phyloP scores from a whole-genome alignment of 2,888 invertebrate genomes.

The Gymnoscelis rufifasciata region DNA sequence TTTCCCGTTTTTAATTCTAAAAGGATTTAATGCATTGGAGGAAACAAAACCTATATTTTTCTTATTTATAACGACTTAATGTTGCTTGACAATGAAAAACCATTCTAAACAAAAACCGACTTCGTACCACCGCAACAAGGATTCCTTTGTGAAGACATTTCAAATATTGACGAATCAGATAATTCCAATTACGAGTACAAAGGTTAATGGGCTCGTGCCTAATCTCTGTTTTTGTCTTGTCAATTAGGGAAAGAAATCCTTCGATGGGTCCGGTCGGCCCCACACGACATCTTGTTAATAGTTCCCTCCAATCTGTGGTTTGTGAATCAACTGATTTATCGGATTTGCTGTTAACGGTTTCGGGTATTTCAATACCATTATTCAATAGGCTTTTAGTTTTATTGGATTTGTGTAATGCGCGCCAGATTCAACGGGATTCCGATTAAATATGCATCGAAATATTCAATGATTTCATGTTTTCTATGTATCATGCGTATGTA shows the following conservation, averaged over 20 bases:
- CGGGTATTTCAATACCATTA: not conserved
- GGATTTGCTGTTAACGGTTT: not conserved
- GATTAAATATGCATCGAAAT: too few species aligned
- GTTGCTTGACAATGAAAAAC: too few species aligned
- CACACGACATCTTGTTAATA: not conserved
- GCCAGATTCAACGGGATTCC: too few species aligned
- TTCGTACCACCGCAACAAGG: not conserved
- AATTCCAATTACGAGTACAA: constrained; percentile 20
- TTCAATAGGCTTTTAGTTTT: not conserved
- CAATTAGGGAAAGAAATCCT: constrained; percentile 28
- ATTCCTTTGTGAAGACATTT: not conserved
- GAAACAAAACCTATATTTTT: too few species aligned
- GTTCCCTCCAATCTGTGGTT: not conserved
- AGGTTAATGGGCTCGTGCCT: constrained; percentile 8
- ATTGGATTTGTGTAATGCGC: too few species aligned
- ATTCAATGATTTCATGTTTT: too few species aligned
- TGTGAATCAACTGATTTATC: not conserved
- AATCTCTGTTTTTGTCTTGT: constrained; percentile 35
- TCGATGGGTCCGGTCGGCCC: not conserved
- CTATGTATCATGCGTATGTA: too few species aligned
- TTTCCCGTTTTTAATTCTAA: too few species aligned
- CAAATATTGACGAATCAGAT: constrained; percentile 12
- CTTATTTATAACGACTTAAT: too few species aligned
- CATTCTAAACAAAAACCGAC: too few species aligned
- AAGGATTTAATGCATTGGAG: too few species aligned